Evolutionary conservation across 2,113 vertebrate genomes (phyloP), one percentile per base, ranked within the genome.

Genomic region (Scomber colias): DNA sequence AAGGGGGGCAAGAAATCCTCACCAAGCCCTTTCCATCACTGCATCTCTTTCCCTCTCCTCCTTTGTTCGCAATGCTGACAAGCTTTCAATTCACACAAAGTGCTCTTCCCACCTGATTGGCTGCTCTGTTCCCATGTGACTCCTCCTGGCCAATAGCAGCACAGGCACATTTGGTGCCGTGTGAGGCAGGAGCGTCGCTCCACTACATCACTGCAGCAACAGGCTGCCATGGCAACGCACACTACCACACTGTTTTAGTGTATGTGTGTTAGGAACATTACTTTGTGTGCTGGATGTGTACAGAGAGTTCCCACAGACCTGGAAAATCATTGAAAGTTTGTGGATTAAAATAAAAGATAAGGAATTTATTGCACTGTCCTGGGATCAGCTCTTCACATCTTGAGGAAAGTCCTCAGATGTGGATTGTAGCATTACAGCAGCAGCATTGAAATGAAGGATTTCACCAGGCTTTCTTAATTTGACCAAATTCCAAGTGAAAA

Each of bases 181-280:
- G 84, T 90, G 92, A 92, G 87, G 77, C 86, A 79, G 61, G 81
- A 89, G 88, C 77, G 69, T 89, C 73, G 45, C 84, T 91, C 86
- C 86, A 90, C 88, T 92, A 92, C 82, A 92, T 91, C 87, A 87
- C 91, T 94, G 92, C 91, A 91, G 93, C 93, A 94, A 92, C 93
- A 93, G 93, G 93, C 75, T 95, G 90, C 94, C 94, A 95, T 95
- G 93, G 94, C 92, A 95, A 95, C 94, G 85, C 86, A 89, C 86
- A 89, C 87, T 87, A 82, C 77, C 82, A 82, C 72, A 62, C 60
- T 85, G 72, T 84, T 54, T 86, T 9, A 17, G 77, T 60, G 78
- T 65, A 63, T 81, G 61, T 81, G 76, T 65, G 59, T 7, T 35
- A 57, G 40, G 11, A 31, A 13, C 27, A 56, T 75, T 44, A 61